Percentiles rank a stretch among this genome's conserved stretches.
Conservation (phyloP, 2,797 vertebrate genomes). For the Hylomyscus alleni region DNA sequence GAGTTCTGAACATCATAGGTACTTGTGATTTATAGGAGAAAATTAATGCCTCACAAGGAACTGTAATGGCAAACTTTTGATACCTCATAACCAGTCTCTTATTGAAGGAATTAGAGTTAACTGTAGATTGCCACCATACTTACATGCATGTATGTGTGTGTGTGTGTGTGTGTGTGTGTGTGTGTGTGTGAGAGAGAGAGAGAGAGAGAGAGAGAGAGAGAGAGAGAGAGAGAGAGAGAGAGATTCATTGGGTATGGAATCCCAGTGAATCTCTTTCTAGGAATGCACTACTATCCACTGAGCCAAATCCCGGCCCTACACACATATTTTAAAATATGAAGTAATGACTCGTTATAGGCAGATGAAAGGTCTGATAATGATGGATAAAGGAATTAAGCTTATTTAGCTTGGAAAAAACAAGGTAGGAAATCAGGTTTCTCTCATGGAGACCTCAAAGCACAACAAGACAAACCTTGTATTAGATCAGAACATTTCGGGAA, state of each 20-base stretch:
- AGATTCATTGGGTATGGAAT: background rate
- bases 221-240: background rate
- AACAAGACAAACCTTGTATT: background rate
- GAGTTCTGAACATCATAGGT: slow-evolving; percentile 2
- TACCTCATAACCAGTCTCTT: slow-evolving; percentile 14
- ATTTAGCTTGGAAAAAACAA: slow-evolving; percentile 21
- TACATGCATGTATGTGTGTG: background rate
- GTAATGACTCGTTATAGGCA: slow-evolving; percentile 6
- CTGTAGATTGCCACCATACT: background rate
- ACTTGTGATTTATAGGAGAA: background rate
- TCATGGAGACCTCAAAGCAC: background rate
- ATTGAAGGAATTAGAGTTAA: slow-evolving; percentile 5
- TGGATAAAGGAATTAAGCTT: slow-evolving; percentile 53
- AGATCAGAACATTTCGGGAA: slow-evolving; percentile 7
- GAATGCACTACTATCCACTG: background rate
- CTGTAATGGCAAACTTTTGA: background rate
- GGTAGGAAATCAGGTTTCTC: background rate
- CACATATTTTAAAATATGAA: slow-evolving; percentile 7
- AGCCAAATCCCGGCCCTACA: background rate
- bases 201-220: background rate
- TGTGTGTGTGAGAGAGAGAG: background rate
- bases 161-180: background rate
- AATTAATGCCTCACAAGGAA: background rate
- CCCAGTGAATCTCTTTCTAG: background rate
- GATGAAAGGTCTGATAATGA: slow-evolving; percentile 40